phyloP scores from a whole-genome alignment of 2,113 vertebrate genomes.

The Phrynocephalus versicolor region DNA sequence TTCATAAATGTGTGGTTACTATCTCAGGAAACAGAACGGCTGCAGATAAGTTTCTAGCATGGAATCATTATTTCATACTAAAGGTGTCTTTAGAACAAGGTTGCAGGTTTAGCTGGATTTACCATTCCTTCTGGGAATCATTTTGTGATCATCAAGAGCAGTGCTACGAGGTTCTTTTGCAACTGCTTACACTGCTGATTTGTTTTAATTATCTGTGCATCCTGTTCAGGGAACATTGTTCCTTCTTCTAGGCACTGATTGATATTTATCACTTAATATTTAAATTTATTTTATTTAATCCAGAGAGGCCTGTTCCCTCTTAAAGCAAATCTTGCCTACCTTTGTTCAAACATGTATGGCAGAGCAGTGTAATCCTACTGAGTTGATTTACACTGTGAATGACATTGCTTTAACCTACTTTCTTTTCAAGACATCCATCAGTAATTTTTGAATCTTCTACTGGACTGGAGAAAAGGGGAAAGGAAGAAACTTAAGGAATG shows the following conservation, averaged over 20 bases:
- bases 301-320: neutral
- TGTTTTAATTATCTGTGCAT: too few species aligned
- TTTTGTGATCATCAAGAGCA: neutral
- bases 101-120: neutral
- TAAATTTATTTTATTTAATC: neutral
- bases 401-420: neutral
- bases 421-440: slow-evolving; percentile 19
- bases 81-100: neutral
- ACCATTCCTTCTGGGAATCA: neutral
- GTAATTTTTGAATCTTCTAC: neutral
- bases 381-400: neutral
- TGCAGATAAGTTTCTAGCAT: neutral
- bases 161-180: neutral
- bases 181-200: neutral
- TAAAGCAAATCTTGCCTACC: neutral
- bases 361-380: neutral
- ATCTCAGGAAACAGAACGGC: neutral
- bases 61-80: neutral
- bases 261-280: neutral
- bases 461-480: neutral
- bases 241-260: neutral
- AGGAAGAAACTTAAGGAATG: slow-evolving; percentile 26
- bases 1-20: neutral
- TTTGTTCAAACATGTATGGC: neutral
- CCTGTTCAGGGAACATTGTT: neutral